phyloP scores from a whole-genome alignment of 2,113 vertebrate species.

The Nanorana parkeri region DNA sequence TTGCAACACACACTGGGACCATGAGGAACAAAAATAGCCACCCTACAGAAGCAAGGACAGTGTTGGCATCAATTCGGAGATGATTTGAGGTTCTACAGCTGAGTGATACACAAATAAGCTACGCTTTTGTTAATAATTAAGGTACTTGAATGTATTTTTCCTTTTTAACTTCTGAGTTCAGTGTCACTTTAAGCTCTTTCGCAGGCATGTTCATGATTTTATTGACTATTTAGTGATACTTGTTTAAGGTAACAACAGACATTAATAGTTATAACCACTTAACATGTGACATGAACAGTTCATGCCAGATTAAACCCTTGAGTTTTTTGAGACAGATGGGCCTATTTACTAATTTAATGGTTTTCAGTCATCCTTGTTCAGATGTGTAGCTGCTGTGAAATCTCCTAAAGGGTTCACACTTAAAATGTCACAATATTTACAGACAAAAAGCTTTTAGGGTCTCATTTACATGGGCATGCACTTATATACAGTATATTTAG shows the following conservation, averaged over 20 bases:
- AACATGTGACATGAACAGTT: conserved; percentile 25
- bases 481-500: no score
- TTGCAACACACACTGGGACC: no score
- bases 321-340: conserved; percentile 17
- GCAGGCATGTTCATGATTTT: conserved; percentile 13
- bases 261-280: conserved; percentile 34
- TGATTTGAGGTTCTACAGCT: no score
- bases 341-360: conserved; percentile 31
- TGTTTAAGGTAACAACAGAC: conserved; percentile 24
- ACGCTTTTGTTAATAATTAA: no score
- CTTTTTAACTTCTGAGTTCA: no score
- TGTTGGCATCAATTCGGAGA: no score
- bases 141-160: no score
- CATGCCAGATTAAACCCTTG: conserved; percentile 28
- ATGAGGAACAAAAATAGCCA: no score
- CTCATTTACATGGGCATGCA: no score
- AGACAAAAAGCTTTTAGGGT: neutral
- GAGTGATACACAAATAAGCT: no score
- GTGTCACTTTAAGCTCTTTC: neutral
- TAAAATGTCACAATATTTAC: conserved; percentile 22
- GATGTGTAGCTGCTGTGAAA: neutral
- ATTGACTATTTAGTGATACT: conserved; percentile 14
- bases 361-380: neutral
- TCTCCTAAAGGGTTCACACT: neutral
- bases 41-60: no score